Evolutionary conservation across 2,113 vertebrate genomes (phyloP).

Genomic region (Ibidorhyncha struthersii): DNA sequence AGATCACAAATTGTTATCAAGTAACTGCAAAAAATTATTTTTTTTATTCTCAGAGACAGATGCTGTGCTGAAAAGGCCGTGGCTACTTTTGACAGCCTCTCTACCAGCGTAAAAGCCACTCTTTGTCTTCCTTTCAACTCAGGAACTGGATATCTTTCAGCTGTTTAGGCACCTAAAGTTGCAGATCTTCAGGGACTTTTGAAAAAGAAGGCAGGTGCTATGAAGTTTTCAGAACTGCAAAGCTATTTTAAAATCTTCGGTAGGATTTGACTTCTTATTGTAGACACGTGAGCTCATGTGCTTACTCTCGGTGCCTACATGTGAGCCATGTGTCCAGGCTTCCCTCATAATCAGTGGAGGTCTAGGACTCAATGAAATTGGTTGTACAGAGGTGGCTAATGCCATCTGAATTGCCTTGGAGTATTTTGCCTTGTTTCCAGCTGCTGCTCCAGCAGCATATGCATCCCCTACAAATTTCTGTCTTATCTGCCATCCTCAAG

Average conservation of each 20-base stretch:
- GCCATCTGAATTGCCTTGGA: not conserved
- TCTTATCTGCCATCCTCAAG: not conserved
- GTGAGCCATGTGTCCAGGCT: not conserved
- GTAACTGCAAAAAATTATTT: not conserved
- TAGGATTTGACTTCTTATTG: not conserved
- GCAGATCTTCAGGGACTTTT: not conserved
- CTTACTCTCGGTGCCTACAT: not conserved
- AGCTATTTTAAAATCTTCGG: not conserved
- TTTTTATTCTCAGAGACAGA: not conserved
- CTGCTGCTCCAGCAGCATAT: not conserved
- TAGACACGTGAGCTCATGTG: fast-evolving
- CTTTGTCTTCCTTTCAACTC: not conserved
- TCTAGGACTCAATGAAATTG: not conserved
- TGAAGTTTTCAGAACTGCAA: not conserved
- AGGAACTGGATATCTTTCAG: not conserved
- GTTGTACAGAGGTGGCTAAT: not conserved
- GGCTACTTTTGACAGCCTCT: not conserved
- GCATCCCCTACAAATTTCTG: not conserved
- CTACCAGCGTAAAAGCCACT: not conserved
- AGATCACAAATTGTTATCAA: not conserved
- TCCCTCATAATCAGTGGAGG: not conserved
- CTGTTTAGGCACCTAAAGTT: not conserved
- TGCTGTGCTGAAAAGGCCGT: not conserved
- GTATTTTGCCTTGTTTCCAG: not conserved
- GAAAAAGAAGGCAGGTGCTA: not conserved